Percentiles rank a stretch among this genome's conserved stretches.
phyloP scores from a whole-genome alignment of 37 sponge, comb jelly and placozoan genomes.

The Sycon ciliatum region DNA sequence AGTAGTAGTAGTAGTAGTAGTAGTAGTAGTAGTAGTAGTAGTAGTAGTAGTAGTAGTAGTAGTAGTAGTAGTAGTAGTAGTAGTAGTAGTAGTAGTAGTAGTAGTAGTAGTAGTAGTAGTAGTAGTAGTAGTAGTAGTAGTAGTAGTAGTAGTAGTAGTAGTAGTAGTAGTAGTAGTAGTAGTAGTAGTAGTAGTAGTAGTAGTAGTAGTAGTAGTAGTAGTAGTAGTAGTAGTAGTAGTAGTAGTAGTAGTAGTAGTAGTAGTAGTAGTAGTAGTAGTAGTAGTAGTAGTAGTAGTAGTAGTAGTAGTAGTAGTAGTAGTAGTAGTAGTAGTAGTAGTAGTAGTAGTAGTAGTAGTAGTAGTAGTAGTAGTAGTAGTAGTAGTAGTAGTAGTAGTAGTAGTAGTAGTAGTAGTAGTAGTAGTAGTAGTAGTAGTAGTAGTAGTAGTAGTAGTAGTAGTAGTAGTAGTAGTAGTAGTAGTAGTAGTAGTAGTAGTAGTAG shows the following conservation, averaged over 20 bases:
- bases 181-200: constrained; percentile 8
- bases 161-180: constrained; percentile 8
- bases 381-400: constrained; percentile 6
- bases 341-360: constrained; percentile 8
- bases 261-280: constrained; percentile 6
- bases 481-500: constrained; percentile 8
- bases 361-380: constrained; percentile 8
- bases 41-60: constrained; percentile 8
- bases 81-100: constrained; percentile 6
- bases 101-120: constrained; percentile 8
- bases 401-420: constrained; percentile 8
- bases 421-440: constrained; percentile 8
- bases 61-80: constrained; percentile 8
- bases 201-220: constrained; percentile 6
- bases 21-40: constrained; percentile 6
- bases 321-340: constrained; percentile 6
- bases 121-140: constrained; percentile 8
- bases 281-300: constrained; percentile 8
- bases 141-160: constrained; percentile 6
- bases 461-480: constrained; percentile 8
- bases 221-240: constrained; percentile 8
- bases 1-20: constrained; percentile 8
- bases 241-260: constrained; percentile 8
- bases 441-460: constrained; percentile 6
- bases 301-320: constrained; percentile 8